Conservation (phyloP, 2,113 vertebrate genomes). For the Macrotus californicus region DNA sequence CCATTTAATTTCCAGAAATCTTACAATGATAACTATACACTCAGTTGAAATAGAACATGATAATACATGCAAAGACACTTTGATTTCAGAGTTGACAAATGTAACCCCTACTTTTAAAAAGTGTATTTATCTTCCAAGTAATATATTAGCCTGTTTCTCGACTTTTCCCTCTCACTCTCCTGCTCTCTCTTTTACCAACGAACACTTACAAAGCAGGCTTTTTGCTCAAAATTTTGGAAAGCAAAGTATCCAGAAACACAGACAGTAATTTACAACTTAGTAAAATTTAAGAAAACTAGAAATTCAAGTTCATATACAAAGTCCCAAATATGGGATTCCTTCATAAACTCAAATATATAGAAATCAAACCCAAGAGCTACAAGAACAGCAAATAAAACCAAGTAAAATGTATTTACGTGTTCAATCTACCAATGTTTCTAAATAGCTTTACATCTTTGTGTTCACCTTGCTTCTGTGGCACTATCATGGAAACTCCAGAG, state of each 20-base stretch:
- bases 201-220: neutral
- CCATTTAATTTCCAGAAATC: neutral
- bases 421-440: neutral
- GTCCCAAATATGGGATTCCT: neutral
- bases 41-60: neutral
- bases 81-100: slow-evolving; percentile 27
- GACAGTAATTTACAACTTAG: neutral
- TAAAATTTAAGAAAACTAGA: neutral
- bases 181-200: neutral
- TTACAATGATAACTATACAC: neutral
- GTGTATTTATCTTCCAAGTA: neutral
- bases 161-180: neutral
- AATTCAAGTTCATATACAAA: neutral
- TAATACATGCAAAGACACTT: neutral
- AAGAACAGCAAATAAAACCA: neutral
- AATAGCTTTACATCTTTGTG: neutral
- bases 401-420: neutral
- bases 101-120: slow-evolving; percentile 21
- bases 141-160: neutral
- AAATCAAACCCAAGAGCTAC: neutral
- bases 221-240: neutral
- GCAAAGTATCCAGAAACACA: neutral
- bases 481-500: neutral
- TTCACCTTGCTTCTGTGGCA: neutral
- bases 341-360: neutral